A percentile compares a stretch with the other conserved stretches of the same genome.
Conservation (phyloP, 2,797 vertebrate species). For the Vespertilio murinus region DNA sequence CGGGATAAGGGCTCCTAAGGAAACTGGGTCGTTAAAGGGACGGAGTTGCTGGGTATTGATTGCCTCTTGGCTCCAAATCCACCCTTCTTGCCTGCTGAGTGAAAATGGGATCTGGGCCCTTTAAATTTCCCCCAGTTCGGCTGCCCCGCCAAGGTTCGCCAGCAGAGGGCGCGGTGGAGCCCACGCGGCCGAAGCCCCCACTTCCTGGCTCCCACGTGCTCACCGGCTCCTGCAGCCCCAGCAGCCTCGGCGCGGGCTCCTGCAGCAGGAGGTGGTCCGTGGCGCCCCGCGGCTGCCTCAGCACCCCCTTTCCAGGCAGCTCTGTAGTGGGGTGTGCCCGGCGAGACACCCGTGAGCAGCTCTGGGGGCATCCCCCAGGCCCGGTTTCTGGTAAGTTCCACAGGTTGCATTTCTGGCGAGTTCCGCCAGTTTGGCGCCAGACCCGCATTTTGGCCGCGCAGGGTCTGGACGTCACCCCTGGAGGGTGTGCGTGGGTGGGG, state of each 20-base stretch:
- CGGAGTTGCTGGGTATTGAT: neutral
- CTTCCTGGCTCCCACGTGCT: neutral
- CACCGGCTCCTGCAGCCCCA: fast-evolving
- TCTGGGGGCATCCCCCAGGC: neutral
- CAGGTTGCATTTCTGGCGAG: neutral
- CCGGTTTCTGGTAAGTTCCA: neutral
- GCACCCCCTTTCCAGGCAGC: neutral
- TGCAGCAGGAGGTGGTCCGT: fast-evolving
- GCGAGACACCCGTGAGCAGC: neutral
- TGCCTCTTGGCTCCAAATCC: fast-evolving
- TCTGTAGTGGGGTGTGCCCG: neutral
- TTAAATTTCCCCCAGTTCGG: neutral
- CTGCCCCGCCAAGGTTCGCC: fast-evolving
- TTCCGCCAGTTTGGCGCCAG: neutral
- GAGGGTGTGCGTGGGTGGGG: too few relatives aligned
- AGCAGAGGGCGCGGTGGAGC: neutral
- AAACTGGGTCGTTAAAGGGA: neutral
- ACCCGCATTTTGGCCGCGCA: fast-evolving
- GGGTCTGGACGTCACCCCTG: neutral
- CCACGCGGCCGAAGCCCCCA: fast-evolving
- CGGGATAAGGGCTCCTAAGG: too few relatives aligned
- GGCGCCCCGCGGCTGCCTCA: fast-evolving
- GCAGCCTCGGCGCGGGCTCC: neutral
- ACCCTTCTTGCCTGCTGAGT: neutral
- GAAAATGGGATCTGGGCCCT: constrained; percentile 50